Conservation (phyloP, 2,797 vertebrate species). For the Pseudochirops corinnae region DNA sequence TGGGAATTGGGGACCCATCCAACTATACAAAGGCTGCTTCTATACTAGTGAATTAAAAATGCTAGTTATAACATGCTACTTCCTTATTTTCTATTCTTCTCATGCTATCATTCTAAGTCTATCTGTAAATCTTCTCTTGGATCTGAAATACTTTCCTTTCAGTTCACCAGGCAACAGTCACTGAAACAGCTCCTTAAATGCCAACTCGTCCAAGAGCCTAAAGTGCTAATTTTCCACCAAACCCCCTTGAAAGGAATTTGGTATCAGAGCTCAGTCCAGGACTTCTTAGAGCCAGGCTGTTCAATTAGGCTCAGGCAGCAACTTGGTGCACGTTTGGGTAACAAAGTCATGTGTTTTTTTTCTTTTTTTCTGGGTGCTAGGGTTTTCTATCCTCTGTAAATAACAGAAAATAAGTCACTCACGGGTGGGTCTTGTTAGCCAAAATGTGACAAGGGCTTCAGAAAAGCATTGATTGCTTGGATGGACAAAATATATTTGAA, state of each 20-base stretch:
- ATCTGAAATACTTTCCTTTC: not conserved
- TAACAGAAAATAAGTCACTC: constrained; percentile 26
- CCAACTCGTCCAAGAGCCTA: not conserved
- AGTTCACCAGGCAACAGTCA: not conserved
- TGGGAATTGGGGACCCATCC: not conserved
- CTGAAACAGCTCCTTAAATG: constrained; percentile 15
- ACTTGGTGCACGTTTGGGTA: constrained; percentile 39
- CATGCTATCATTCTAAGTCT: not conserved
- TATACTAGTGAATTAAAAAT: not conserved
- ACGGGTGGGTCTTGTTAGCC: not conserved
- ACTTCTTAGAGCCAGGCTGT: not conserved
- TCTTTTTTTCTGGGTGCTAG: not conserved
- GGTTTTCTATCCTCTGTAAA: constrained; percentile 21
- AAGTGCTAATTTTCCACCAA: constrained; percentile 25
- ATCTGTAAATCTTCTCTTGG: not conserved
- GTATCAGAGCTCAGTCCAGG: not conserved
- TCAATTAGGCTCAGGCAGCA: not conserved
- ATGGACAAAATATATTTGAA: constrained; percentile 36
- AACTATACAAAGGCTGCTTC: not conserved
- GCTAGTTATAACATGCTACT: not conserved
- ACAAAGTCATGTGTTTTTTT: constrained; percentile 4
- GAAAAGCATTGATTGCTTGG: constrained; percentile 27
- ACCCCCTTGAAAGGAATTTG: not conserved
- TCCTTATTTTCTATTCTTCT: constrained; percentile 24
- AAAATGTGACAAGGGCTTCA: not conserved